Evolutionary conservation across 2,888 invertebrate species (phyloP), one percentile per base, ranked within the genome.

Genomic region (Dicyrtoma fusca): DNA sequence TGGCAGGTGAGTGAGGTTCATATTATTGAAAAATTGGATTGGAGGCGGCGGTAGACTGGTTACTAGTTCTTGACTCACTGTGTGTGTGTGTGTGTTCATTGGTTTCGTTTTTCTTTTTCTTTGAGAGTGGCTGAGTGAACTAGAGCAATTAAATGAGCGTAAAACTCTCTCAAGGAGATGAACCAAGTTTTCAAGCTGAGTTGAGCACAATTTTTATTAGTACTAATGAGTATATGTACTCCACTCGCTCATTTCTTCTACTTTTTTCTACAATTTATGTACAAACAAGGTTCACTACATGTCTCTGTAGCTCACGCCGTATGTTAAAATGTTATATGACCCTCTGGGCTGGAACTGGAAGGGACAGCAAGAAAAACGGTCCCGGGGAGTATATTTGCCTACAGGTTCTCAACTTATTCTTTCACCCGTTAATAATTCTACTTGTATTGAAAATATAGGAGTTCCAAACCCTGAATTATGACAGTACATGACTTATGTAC

Each of bases 71-170:
- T n/a, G n/a, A n/a, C 34, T 8, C 34, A 34, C 34, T 34, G 34
- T 34, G 3, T 3, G 34, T 34, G n/a, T n/a, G n/a, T n/a, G n/a
- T n/a, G n/a, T 34, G 4, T 8, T 34, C 34, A 34, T 5, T 8
- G 8, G 51, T 51, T 51, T 51, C 51, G 21, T 55, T 13, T 55
- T 55, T 55, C 21, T 13, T 19, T 23, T 19, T 55, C 34, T 34
- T 23, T 23, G 13, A 13, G 55, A 55, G 55, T 23, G 5, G 21
- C 21, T 55, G 55, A 55, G 55, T 55, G 55, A 55, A 63, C 45
- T 47, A 44, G 63, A 63, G 63, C 63, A 63, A 63, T 63, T 63
- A 63, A 63, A 63, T 45, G 63, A 63, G 47, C 63, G 23, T 63
- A 63, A 63, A 63, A 47, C 23, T 63, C 63, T 47, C 25, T 13